These are phyloP conservation scores for Sitodiplosis mosellana DNA, from an alignment of 1,140 invertebrate genomes.

Conservation along the genomic window DNA sequence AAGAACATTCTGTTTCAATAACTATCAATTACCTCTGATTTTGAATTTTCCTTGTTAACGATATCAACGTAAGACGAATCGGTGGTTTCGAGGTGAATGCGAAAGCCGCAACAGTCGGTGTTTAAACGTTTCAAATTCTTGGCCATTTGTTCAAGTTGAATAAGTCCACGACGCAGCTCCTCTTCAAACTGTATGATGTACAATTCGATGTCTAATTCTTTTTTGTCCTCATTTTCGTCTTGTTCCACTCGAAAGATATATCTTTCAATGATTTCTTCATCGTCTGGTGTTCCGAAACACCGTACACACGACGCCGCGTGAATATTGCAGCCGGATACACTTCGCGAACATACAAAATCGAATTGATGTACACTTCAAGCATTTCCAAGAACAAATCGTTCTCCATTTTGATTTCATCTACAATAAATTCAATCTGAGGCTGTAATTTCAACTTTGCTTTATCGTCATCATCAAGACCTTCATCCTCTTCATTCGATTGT, in stretches of 20 bases:
- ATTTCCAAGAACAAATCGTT: conserved; percentile 15
- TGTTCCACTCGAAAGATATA: conserved; percentile 7
- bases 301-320: conserved; percentile 15
- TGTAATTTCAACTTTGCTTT: too few relatives aligned
- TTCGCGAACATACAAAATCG: conserved; percentile 16
- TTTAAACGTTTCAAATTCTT: neutral
- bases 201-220: neutral
- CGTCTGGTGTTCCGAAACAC: conserved; percentile 5
- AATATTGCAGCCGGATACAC: conserved; percentile 20
- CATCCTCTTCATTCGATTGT: too few relatives aligned
- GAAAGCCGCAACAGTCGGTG: neutral
- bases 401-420: too few relatives aligned
- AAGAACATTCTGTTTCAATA: too few relatives aligned
- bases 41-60: neutral
- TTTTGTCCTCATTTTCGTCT: neutral
- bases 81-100: neutral
- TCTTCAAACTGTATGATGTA: neutral
- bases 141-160: neutral
- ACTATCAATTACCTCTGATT: neutral
- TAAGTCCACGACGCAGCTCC: neutral
- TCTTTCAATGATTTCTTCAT: conserved; percentile 6
- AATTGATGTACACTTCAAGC: conserved; percentile 18
- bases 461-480: too few relatives aligned
- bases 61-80: neutral
- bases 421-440: too few relatives aligned